Base-by-base conservation (phyloP, 2,888 invertebrate genomes). In the Temnothorax unifasciatus region DNA sequence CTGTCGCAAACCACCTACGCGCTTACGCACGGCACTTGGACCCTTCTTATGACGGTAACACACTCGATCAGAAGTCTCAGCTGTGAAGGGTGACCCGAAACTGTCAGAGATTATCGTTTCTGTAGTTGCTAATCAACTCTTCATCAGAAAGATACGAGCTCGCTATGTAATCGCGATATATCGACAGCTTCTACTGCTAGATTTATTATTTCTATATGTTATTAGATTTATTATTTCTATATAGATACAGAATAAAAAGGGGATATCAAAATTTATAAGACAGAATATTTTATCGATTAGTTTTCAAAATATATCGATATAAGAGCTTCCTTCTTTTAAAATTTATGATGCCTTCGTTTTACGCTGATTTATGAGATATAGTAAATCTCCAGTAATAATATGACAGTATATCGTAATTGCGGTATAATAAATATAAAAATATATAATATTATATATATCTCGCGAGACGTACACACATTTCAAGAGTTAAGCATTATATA, bases 1-100 rank as follows among this genome's bases (percentile, higher is more conserved):
- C 94, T 94, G 93, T 93, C 93, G 92, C 94, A 94, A 94, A 84
- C 87, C 91, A 87, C 91, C 92, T 92, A 93, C 93, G 92, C 93
- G 90, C 87, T 89, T 87, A 88, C 87, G 89, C 90, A 91, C 87
- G 73, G 74, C 50, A 71, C 74, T 83, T 83, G 64, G 81, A 54
- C 47, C 81, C 57, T 83, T 79, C 74, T 83, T 83, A 68, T 21
- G 18, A 18, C 50, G 25, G 44, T 61, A 29, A 41, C 66, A 59
- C 44, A n/a, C 52, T 74, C 38, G 76, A 69, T 69, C 52, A 18
- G n/a, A 44, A 9, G 34, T 11, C 29, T 63, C 64, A 81, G 47
- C 34, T 57, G 74, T 21, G 63, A 63, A 47, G 34, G 13, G 54
- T 63, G 41, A 54, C 47, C 41, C 47, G 9, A 21, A 29, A 38